These are phyloP conservation scores for Parazoanthus atlanticus DNA, from an alignment of 92 coral and sea anemone genomes.

Conservation along the genomic window DNA sequence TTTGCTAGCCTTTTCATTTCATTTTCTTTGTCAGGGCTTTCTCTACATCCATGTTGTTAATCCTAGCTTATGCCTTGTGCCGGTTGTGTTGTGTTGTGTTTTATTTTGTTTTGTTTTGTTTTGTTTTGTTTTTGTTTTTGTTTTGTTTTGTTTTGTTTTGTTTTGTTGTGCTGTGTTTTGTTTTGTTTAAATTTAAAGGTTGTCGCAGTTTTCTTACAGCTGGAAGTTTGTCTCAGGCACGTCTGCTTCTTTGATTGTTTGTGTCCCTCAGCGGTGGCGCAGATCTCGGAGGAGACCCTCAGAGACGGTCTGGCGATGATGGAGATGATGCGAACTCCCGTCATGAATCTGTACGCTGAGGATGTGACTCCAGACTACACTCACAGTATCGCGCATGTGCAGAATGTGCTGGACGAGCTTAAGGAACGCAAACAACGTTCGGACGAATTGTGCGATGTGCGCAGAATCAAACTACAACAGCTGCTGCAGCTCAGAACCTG, in stretches of 20 bases:
- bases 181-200: neutral
- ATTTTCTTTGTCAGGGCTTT: no score
- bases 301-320: conserved; percentile 74
- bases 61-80: no score
- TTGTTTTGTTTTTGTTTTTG: no score
- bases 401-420: conserved; percentile 85
- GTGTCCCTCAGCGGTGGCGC: conserved; percentile 65
- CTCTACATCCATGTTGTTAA: no score
- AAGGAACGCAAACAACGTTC: conserved; percentile 89
- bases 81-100: no score
- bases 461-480: conserved; percentile 94
- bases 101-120: no score
- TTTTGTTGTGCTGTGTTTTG: neutral
- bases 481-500: conserved; percentile 92
- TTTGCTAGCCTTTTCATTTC: no score
- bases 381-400: conserved; percentile 78
- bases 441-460: conserved; percentile 94
- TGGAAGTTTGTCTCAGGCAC: neutral
- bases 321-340: conserved; percentile 75
- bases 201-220: neutral
- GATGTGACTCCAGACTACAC: conserved; percentile 79
- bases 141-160: no score
- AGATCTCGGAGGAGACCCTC: conserved; percentile 77
- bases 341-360: conserved; percentile 71
- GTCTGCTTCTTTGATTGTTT: neutral